These are phyloP conservation scores for Cyrtorhinus lividipennis DNA, from an alignment of 1,140 invertebrate genomes.

Conservation along the genomic window DNA sequence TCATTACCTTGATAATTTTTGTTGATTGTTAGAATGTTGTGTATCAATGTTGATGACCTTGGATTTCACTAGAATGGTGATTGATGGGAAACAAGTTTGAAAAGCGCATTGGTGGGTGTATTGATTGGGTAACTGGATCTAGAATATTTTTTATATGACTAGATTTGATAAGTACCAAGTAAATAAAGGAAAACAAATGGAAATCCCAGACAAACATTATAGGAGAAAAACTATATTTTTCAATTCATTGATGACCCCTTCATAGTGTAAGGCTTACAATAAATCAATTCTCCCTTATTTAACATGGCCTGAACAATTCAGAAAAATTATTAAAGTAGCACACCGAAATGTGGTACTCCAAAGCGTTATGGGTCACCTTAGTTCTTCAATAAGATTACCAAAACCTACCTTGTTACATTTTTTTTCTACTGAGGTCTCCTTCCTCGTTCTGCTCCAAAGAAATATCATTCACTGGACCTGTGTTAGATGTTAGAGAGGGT, in stretches of 20 bases:
- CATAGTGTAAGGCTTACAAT: neutral
- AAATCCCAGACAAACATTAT: neutral
- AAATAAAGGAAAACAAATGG: neutral
- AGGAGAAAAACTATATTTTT: neutral
- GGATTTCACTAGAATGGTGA: too few species aligned
- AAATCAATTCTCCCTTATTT: too few species aligned
- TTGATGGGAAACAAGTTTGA: too few species aligned
- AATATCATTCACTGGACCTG: neutral
- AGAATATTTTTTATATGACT: conserved; percentile 5
- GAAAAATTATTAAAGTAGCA: too few species aligned
- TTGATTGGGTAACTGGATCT: neutral
- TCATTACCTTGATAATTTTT: too few species aligned
- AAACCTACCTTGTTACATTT: neutral
- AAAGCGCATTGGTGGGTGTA: too few species aligned
- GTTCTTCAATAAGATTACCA: neutral
- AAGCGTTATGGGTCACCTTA: too few species aligned
- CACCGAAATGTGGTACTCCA: too few species aligned
- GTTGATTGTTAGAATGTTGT: too few species aligned
- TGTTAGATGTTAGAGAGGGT: neutral
- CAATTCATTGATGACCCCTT: neutral
- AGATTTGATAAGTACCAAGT: neutral
- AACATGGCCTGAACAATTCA: too few species aligned
- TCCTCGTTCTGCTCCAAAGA: neutral
- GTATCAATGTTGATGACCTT: too few species aligned
- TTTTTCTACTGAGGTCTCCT: conserved; percentile 2